Base-by-base conservation (phyloP, 1,140 invertebrate species). In the Drosophila varians region DNA sequence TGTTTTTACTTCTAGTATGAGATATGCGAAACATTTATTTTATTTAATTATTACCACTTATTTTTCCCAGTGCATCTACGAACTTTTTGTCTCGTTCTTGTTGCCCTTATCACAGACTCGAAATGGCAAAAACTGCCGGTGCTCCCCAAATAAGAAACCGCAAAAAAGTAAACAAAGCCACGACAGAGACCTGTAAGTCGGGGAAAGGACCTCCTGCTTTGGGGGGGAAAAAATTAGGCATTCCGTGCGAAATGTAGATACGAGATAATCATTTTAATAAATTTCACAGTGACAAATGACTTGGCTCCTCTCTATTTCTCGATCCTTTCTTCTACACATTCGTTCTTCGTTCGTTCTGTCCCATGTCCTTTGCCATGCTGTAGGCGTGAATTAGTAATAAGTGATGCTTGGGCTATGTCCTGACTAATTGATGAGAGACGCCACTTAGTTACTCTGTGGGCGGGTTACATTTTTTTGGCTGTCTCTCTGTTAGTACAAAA, bases 181-280 rank as follows among this genome's bases (percentile, higher is more conserved):
- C 7, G 5, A 12, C 16, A 54, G 19, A 18, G 40, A 31, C 23
- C 45, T 42, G 38, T 19, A n/a, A n/a, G n/a, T n/a, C n/a, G n/a
- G n/a, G n/a, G n/a, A n/a, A n/a, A n/a, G n/a, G n/a, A n/a, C n/a
- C n/a, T n/a, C n/a, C n/a, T n/a, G 1, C 6, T 16, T 25, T 45
- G 36, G 34, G 12, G 38, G 28, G 40, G 40, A 58, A 75, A 69
- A 87, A 87, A 87, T 87, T 87, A 87, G 49, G 82, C 82, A 87
- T 87, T 87, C 82, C 71, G 83, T 87, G 77, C 82, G 74, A 87
- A 88, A 88, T 83, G 65, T 75, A 77, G 62, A 71, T 64, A 88
- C 77, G 83, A 87, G 82, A 87, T 87, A 87, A 87, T 87, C 82
- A 87, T 87, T 87, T 87, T 87, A 87, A 87, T 87, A 87, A 88